Base-by-base conservation (phyloP, 2,113 vertebrate genomes). In the Anoplopoma fimbria region DNA sequence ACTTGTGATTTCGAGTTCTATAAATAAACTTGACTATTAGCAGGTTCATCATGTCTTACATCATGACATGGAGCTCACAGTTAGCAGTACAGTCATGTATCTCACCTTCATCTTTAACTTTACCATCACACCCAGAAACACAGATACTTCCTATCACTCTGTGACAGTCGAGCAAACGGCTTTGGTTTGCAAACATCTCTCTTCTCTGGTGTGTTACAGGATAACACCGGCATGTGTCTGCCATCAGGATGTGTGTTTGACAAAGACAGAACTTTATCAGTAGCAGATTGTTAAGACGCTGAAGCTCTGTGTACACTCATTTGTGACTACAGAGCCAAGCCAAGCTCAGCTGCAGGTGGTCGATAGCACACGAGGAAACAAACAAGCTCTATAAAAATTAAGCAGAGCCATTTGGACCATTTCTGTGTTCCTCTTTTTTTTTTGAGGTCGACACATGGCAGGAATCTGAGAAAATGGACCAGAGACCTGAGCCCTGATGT, bases 211-310 rank as follows among this genome's bases (percentile, higher is more conserved):
- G 36, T 60, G 79, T 29, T 58, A 65, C 57, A 67, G 51, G 51
- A 76, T 31, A 49, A 77, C 31, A n/a, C n/a, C n/a, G n/a, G n/a
- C n/a, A 15, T 55, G 69, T 55, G 64, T 60, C 61, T 69, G 72
- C 68, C 36, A 31, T 36, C 70, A 29, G 74, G 33, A 58, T 10
- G 6, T 60, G 42, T 71, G 71, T 60, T 51, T 71, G 71, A 29
- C 29, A 71, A 63, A 40, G 31, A 42, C 34, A 2, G 58, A 53
- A 17, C 25, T 51, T 58, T 2, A 65, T 75, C 64, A 51, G 31
- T 7, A 5, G 27, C 53, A 63, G 49, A 33, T 17, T 67, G 49
- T 13, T n/a, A 61, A 61, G 55, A 14, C 29, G 2, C 29, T 21
- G 45, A 36, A 38, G 33, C 40, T 67, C 27, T 70, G 62, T 45